Evolutionary conservation across 2,797 vertebrate species (phyloP).

Genomic region (Tenualosa ilisha): DNA sequence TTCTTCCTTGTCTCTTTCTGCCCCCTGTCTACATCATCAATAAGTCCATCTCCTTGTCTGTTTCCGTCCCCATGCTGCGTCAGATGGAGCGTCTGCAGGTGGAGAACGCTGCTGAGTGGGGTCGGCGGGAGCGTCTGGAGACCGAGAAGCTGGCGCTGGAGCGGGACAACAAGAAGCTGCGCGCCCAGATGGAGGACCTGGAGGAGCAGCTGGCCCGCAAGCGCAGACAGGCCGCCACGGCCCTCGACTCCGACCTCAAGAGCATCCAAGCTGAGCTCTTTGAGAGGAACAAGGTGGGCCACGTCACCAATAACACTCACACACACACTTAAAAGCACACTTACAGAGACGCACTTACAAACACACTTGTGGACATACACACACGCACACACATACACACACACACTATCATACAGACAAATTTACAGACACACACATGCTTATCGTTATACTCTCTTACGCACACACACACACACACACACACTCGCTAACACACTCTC

Average conservation of each 20-base stretch:
- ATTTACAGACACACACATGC: too few species aligned
- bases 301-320: not conserved
- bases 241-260: constrained; percentile 90
- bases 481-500: not conserved
- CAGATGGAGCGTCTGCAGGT: constrained; percentile 97
- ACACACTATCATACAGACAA: not conserved
- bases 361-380: not conserved
- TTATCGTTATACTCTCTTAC: too few species aligned
- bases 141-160: constrained; percentile 94
- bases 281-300: constrained; percentile 91
- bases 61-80: not conserved
- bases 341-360: not conserved
- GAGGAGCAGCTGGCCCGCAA: constrained; percentile 90
- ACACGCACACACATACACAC: not conserved
- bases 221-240: constrained; percentile 85
- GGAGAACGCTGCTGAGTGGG: constrained; percentile 94
- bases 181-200: constrained; percentile 87
- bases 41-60: not conserved
- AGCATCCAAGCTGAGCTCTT: constrained; percentile 91
- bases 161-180: constrained; percentile 95
- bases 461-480: not conserved
- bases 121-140: constrained; percentile 90
- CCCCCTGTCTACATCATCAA: not conserved
- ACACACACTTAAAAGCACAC: not conserved
- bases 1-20: not conserved